These are phyloP conservation scores for Rhagologus leucostigma DNA, from an alignment of 2,113 vertebrate species.

Conservation along the genomic window DNA sequence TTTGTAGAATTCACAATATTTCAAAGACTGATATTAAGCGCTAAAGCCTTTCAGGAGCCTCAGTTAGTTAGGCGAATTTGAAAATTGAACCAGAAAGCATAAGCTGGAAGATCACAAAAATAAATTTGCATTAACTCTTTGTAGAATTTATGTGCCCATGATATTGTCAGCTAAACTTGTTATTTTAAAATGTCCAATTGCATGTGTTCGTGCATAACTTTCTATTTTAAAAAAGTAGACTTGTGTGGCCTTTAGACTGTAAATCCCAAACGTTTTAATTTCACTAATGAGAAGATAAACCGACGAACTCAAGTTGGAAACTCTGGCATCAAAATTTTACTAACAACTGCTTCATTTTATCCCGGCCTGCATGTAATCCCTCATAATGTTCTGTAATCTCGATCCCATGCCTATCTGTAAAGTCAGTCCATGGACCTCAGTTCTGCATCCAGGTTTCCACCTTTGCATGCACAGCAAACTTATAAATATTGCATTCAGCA, in stretches of 20 bases:
- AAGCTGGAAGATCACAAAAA: background rate
- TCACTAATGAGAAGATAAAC: background rate
- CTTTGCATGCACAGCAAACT: background rate
- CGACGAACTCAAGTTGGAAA: background rate
- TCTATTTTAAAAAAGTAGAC: background rate
- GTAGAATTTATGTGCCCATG: background rate
- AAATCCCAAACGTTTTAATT: background rate
- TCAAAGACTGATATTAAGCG: background rate
- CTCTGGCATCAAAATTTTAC: background rate
- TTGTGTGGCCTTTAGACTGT: background rate
- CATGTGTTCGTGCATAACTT: background rate
- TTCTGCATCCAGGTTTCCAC: background rate
- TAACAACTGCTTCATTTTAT: background rate
- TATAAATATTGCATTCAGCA: slow-evolving; percentile 5
- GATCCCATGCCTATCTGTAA: slow-evolving; percentile 20
- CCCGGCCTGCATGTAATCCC: background rate
- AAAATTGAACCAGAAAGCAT: background rate
- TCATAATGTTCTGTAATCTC: background rate
- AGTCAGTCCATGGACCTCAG: background rate
- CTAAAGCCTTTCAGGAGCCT: background rate
- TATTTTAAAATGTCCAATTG: background rate
- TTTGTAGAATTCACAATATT: background rate
- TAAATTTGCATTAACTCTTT: background rate
- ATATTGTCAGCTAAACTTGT: background rate
- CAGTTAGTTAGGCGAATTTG: background rate